Percentiles rank a stretch among this genome's conserved stretches.
These are phyloP conservation scores for Macrophya alboannulata DNA, from an alignment of 2,888 invertebrate species.

Conservation along the genomic window DNA sequence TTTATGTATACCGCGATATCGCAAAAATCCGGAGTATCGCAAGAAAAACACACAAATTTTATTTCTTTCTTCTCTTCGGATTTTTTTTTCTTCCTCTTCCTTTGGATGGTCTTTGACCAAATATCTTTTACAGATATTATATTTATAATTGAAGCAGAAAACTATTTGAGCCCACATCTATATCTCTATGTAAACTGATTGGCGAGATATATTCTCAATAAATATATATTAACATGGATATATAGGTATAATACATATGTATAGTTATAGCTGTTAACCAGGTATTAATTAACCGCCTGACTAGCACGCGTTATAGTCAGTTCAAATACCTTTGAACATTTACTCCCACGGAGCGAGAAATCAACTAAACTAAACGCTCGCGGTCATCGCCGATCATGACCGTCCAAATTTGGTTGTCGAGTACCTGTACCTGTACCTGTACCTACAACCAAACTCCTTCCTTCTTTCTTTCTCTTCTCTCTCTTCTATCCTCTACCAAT, in stretches of 20 bases:
- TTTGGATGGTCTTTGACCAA: too few species aligned
- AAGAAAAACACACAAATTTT: too few species aligned
- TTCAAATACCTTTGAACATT: slow-evolving; percentile 38
- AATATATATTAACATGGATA: neutral
- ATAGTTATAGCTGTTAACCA: slow-evolving; percentile 59
- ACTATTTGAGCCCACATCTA: neutral
- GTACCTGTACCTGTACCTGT: neutral
- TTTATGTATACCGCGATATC: too few species aligned
- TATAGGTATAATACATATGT: neutral
- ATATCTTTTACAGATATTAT: neutral
- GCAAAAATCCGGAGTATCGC: too few species aligned
- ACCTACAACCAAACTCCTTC: neutral
- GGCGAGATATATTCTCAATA: neutral
- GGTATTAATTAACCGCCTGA: slow-evolving; percentile 57
- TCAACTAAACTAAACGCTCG: neutral
- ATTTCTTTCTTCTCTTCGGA: too few species aligned
- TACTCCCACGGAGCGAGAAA: slow-evolving; percentile 1
- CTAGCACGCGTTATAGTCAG: neutral
- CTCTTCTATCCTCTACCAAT: neutral
- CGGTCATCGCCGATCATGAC: slow-evolving; percentile 41
- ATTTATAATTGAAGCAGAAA: neutral
- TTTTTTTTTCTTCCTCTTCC: too few species aligned
- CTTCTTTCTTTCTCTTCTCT: neutral
- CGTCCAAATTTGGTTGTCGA: slow-evolving; percentile 48
- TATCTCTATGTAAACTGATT: neutral